Percentiles rank a stretch among this genome's conserved stretches.
phyloP scores from a whole-genome alignment of 2,113 vertebrate species.

The Ursus arctos region DNA sequence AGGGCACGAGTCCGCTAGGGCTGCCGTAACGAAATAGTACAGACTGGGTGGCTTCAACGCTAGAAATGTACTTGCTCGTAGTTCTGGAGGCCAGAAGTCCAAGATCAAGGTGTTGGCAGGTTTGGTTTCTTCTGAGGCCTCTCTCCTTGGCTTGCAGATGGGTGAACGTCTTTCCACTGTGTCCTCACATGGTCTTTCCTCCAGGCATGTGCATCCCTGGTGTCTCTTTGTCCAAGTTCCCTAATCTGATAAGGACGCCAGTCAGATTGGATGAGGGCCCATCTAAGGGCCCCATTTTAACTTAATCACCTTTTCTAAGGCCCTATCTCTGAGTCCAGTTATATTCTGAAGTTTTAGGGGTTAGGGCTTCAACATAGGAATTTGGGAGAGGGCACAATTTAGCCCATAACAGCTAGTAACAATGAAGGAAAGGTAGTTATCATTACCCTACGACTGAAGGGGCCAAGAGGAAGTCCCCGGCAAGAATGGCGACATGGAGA shows the following conservation, averaged over 20 bases:
- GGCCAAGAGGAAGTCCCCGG: not conserved
- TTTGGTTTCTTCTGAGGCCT: not conserved
- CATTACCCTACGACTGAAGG: not conserved
- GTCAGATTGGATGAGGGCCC: not conserved
- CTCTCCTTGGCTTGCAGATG: not conserved
- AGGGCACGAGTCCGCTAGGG: not conserved
- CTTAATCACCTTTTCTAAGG: not conserved
- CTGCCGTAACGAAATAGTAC: not conserved
- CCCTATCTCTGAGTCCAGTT: not conserved
- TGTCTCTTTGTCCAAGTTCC: not conserved
- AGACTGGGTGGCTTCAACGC: not conserved
- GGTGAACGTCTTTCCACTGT: not conserved
- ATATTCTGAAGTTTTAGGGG: not conserved
- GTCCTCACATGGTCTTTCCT: not conserved
- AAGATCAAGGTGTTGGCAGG: not conserved
- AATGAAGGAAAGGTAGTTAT: not conserved
- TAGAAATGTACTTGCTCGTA: not conserved
- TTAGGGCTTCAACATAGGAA: not conserved
- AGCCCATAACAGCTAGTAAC: not conserved
- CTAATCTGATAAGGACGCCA: not conserved
- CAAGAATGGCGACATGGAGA: not conserved
- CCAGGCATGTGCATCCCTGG: not conserved
- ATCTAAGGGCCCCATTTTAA: not conserved
- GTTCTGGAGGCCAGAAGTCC: not conserved
- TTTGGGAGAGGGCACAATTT: not conserved